Evolutionary conservation across 37 sponge, comb jelly and placozoan species (phyloP), one percentile per base, ranked within the genome.

Genomic region (Mnemiopsis leidyi): DNA sequence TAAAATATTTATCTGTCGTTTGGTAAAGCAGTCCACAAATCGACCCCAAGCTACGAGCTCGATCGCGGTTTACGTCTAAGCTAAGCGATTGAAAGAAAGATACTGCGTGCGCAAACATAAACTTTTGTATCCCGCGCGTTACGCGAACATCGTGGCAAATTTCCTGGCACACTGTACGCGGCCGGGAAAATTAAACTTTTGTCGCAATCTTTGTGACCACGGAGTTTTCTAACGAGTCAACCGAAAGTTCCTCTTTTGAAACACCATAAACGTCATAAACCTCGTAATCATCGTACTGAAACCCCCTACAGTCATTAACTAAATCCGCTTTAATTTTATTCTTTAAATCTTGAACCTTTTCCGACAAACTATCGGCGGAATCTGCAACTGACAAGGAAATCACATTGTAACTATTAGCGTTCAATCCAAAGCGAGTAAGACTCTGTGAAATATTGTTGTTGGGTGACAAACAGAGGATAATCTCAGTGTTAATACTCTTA

Each of bases 241-340:
- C 90, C 0, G 61, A 28, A n/a, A 40, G 90, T 85, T 85, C 90
- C 35, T 85, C 90, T 25, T 85, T 85, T 85, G 90, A 40, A 0
- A 85, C 25, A 18, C 90, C 90, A 40, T 85, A 85, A 39, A 85
- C 90, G 25, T 40, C 61, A 40, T 37, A 85, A 9, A 85, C 35
- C 35, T 85, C 90, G 36, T 23, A 29, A 38, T 85, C 90, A 40
- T 40, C 90, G 36, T 39, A 85, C 25, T 23, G 23, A 33, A 85
- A 85, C 9, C 90, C 61, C n/a, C 61, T 25, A 38, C 61, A 38
- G 2, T 85, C 90, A 40, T 38, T 40, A 13, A 85, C 61, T 39
- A 85, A 23, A 39, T 40, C 90, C 16, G 61, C 90, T n/a, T 85
- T 40, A 26, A 85, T 25, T 24, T 20, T 18, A 5, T 25, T 5